Percentiles rank a stretch among this genome's conserved stretches.
These are phyloP conservation scores for Strix occidentalis DNA, from an alignment of 2,797 vertebrate species.

Conservation along the genomic window DNA sequence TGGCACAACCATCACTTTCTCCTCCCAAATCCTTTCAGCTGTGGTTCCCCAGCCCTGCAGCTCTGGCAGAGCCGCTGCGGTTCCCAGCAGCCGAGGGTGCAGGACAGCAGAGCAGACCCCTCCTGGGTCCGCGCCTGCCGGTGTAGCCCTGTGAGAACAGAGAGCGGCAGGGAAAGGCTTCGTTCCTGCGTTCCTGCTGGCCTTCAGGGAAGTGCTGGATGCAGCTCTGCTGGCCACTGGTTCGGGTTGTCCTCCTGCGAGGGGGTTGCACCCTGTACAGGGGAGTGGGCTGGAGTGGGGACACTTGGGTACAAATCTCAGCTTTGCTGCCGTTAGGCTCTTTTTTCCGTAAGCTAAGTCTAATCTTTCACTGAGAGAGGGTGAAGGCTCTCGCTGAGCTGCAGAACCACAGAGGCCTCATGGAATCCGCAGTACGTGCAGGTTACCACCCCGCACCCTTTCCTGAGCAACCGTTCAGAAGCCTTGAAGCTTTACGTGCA, in stretches of 20 bases:
- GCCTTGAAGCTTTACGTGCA: neutral
- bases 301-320: neutral
- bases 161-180: neutral
- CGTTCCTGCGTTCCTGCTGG: neutral
- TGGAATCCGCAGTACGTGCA: too few relatives aligned
- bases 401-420: too few relatives aligned
- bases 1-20: fast-evolving
- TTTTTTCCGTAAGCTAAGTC: neutral
- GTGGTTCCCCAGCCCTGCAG: neutral
- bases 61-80: neutral
- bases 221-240: neutral
- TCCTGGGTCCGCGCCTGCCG: fast-evolving
- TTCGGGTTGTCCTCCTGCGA: neutral
- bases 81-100: neutral
- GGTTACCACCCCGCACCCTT: neutral
- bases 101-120: neutral
- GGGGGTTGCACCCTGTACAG: too few relatives aligned
- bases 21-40: neutral
- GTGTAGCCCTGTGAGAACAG: too few relatives aligned
- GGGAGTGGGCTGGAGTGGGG: neutral
- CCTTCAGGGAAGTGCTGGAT: neutral
- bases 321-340: neutral
- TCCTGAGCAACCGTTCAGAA: neutral
- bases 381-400: neutral
- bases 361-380: neutral